Percentiles rank a stretch among this genome's conserved stretches.
Evolutionary conservation across 2,888 invertebrate species (phyloP).

Genomic region (Brachypalpus laphriformis): DNA sequence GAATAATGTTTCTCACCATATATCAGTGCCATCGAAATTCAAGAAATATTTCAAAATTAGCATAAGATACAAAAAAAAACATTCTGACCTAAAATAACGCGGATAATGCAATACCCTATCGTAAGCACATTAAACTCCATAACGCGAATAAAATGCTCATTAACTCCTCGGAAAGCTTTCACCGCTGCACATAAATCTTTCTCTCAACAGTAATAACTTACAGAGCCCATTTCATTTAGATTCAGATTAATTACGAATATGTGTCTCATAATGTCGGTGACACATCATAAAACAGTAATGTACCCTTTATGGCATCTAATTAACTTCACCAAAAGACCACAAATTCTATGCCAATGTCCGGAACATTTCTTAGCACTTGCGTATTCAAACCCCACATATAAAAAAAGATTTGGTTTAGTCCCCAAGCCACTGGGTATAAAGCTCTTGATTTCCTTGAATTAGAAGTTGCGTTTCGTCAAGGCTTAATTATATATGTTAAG

Average conservation of each 20-base stretch:
- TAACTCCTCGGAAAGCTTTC: background rate
- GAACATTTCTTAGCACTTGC: background rate
- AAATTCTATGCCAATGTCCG: background rate
- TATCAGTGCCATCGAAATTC: background rate
- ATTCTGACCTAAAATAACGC: background rate
- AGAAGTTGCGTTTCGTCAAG: no score
- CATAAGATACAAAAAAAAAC: background rate
- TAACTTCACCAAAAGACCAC: background rate
- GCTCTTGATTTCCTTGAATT: background rate
- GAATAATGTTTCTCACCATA: no score
- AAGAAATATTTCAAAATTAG: background rate
- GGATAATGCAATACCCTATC: background rate
- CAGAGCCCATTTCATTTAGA: background rate
- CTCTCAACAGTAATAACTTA: background rate
- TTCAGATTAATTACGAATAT: background rate
- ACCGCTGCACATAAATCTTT: background rate
- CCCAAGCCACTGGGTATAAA: background rate
- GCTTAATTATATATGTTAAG: no score
- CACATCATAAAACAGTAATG: slow-evolving; percentile 6
- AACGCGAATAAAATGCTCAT: slow-evolving; percentile 2
- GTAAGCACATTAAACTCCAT: background rate
- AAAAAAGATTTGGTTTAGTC: background rate
- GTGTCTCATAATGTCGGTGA: background rate
- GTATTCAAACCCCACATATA: background rate
- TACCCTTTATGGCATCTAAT: background rate